Base-by-base conservation (phyloP, 2,797 vertebrate species). In the Sphaeramia orbicularis region DNA sequence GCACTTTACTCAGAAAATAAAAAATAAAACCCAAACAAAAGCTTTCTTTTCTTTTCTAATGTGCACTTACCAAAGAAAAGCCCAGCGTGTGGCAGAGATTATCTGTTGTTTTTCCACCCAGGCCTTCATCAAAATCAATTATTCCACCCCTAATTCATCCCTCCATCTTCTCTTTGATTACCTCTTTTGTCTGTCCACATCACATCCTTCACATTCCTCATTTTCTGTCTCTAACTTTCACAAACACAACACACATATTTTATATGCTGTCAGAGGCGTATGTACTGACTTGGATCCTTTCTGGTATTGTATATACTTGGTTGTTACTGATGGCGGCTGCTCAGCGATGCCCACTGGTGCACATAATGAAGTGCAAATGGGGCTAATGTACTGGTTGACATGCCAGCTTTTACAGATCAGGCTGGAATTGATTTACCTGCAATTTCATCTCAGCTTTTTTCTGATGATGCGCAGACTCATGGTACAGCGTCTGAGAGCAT, bases 311-410 rank as follows among this genome's bases (percentile, higher is more conserved):
- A 48, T 50, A 64, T 73, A 60, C 63, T 44, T 54, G 48, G 24
- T 66, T 75, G 76, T 78, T 81, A 80, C 83, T 84, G 76, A 80
- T 66, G 58, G 74, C 73, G 76, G 61, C 78, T 83, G 74, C 84
- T 86, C 72, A 80, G 69, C 72, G 57, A 73, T 86, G 80, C 48
- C 80, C 81, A 74, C 76, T 84, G 85, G 74, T 82, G 80, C 86
- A 88, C 81, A 81, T 90, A 90, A 91, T 91, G 76, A 90, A 86
- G 79, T 86, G 84, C 76, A 91, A 86, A 91, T 87, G 69, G 73
- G 71, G 72, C 70, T 92, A 91, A 91, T 92, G 80, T 76, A 74
- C 76, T 86, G 78, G 67, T 79, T 86, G 82, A 86, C 80, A 79
- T 78, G 83, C 71, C 63, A 71, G 78, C 76, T 91, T 91, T 88